Evolutionary conservation across 2,888 invertebrate species (phyloP), one percentile per base, ranked within the genome.

Genomic region (Hoplodrina ambigua): DNA sequence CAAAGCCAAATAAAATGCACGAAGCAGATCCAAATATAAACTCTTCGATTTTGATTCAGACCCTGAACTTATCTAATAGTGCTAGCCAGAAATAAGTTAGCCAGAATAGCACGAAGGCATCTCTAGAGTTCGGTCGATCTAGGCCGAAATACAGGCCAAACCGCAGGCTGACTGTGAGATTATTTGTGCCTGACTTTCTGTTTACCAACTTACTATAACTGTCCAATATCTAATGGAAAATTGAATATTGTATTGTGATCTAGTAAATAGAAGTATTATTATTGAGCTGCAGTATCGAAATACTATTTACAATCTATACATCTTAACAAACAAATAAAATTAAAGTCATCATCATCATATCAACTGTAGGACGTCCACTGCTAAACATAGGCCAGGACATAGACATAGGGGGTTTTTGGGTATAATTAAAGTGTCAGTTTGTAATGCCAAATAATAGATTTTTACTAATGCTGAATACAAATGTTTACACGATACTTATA

Each of bases 51-150:
- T 75, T 54, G 80, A 75, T 80, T 69, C 52, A 60, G 54, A 71
- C 78, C 80, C 67, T 72, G 67, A 75, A 80, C 67, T 67, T 67
- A 63, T n/a, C n/a, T 60, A 52, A 55, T 46, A 25, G 50, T 25
- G 33, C 54, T 25, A 54, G 57, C 76, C 20, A 61, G 49, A 57
- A 78, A 78, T 80, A 80, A 63, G 46, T 49, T 55, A 46, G 17
- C 63, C 7, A 46, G 71, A 80, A 78, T 80, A 80, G 67, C 80
- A 66, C 37, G 46, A 25, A 66, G 50, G 30, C 55, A 53, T 54
- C 57, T 25, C n/a, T 25, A 59, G 46, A 20, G 25, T 33, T 25
- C 15, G 15, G 41, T 52, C 37, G 50, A 56, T 52, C 17, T 13
- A 50, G 64, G 19, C 25, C 56, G 33, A 37, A 52, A 54, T 20